Evolutionary conservation across 2,888 invertebrate species (phyloP).

Genomic region (Balanococcus diminutus): DNA sequence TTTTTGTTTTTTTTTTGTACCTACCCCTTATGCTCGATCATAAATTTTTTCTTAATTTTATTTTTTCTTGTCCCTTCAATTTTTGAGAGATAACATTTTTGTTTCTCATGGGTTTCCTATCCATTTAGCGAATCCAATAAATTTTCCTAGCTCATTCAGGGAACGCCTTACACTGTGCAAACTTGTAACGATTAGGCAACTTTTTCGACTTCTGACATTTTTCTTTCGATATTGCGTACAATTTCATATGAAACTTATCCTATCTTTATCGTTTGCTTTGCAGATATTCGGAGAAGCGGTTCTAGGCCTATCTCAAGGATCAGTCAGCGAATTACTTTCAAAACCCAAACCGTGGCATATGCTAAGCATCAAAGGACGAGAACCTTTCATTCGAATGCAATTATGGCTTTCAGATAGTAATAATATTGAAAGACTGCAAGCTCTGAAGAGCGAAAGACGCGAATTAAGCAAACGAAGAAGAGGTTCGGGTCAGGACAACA

Average conservation of each 20-base stretch:
- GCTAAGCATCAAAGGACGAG: conserved; percentile 96
- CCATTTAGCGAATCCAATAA: too few relatives aligned
- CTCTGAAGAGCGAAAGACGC: conserved; percentile 85
- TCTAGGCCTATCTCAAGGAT: conserved; percentile 92
- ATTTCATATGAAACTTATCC: too few relatives aligned
- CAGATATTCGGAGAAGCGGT: conserved; percentile 97
- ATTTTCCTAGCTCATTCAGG: too few relatives aligned
- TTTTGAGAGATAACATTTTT: too few relatives aligned
- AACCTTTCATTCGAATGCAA: conserved; percentile 96
- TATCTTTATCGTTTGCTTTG: conserved; percentile 59
- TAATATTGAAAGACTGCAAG: conserved; percentile 91
- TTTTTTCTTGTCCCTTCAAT: too few relatives aligned
- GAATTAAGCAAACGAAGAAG: conserved; percentile 90
- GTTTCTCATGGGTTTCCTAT: too few relatives aligned
- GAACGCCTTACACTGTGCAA: too few relatives aligned
- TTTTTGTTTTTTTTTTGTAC: too few relatives aligned
- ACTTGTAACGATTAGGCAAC: neutral
- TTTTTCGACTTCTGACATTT: neutral
- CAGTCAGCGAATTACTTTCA: conserved; percentile 94
- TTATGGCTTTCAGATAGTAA: conserved; percentile 95
- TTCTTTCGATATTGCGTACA: neutral
- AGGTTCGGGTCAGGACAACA: conserved; percentile 81
- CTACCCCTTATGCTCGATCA: too few relatives aligned
- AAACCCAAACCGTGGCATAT: conserved; percentile 99
- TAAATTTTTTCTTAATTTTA: too few relatives aligned